Base-by-base conservation (phyloP, 2,113 vertebrate species). In the Chaetodon auriga region DNA sequence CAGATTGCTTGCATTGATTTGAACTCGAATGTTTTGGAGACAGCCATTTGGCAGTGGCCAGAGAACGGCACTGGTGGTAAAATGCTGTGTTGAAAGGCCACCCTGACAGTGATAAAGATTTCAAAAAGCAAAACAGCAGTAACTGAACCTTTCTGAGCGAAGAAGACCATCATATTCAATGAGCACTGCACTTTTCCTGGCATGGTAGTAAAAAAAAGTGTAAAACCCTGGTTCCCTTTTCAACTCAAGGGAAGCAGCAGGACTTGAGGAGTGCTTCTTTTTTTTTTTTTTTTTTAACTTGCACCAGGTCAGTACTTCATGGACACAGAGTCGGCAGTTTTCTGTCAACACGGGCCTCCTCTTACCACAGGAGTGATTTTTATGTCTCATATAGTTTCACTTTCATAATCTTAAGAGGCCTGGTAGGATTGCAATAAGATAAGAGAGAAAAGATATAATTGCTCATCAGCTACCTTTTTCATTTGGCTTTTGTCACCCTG, bases 1-100 rank as follows among this genome's bases (percentile, higher is more conserved):
- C 87, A 89, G 85, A 93, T 92, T 90, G 84, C 87, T 80, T 30
- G 82, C 87, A 85, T 80, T 84, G 88, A 92, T 89, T 87, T 63
- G 78, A 79, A 71, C 18, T 48, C 55, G 76, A 88, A 70, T 76
- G 63, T 82, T 89, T 83, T 62, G 63, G 49, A 66, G 69, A 73
- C 21, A 68, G 69, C 73, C 57, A 68, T 80, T 76, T 77, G 78
- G 87, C 72, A 74, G 75, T 11, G 2, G 74, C 61, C 74, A 30
- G 53, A 57, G 66, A 82, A 54, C 38, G 4, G 51, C 21, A 13
- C 54, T 38, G 61, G 45, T 78, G 78, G 78, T 84, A 63, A 86
- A 80, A 84, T 25, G 81, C 68, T 73, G 9, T 49, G 66, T 35
- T 77, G 57, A 92, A 92, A 90, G 85, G 87, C 87, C 89, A 88